These are phyloP conservation scores for Cladorhizidae sp. DNA, from an alignment of 37 sponge, comb jelly and placozoan genomes.

Conservation along the genomic window DNA sequence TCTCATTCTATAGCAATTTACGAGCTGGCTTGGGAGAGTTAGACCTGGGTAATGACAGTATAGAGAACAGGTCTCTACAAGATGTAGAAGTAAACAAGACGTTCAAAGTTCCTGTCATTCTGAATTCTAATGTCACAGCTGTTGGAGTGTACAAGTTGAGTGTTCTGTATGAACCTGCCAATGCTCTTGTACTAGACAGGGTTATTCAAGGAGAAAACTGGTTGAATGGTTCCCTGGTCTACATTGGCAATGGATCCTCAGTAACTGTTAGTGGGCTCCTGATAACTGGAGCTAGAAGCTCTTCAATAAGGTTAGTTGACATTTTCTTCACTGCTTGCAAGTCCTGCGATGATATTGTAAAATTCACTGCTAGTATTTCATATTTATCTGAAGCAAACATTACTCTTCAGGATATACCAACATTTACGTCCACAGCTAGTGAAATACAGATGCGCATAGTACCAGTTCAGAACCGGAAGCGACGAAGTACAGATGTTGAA, in stretches of 20 bases:
- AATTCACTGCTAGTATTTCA: slow-evolving; percentile 14
- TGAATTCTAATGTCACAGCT: slow-evolving; percentile 11
- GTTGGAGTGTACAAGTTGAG: slow-evolving; percentile 55
- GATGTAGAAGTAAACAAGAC: neutral
- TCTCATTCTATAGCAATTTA: slow-evolving; percentile 21
- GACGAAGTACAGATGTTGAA: neutral
- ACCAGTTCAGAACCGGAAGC: neutral
- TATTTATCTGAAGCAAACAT: slow-evolving; percentile 27
- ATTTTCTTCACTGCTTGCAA: slow-evolving; percentile 24
- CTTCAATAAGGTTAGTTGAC: slow-evolving; percentile 17
- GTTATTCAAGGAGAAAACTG: slow-evolving; percentile 34
- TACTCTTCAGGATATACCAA: neutral
- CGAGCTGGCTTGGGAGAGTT: slow-evolving; percentile 26
- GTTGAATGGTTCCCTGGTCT: slow-evolving; percentile 39
- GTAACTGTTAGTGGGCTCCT: slow-evolving; percentile 60
- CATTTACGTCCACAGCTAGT: slow-evolving; percentile 8
- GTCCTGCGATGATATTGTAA: neutral
- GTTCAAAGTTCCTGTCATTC: slow-evolving; percentile 33
- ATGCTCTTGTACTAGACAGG: slow-evolving; percentile 4
- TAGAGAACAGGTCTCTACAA: slow-evolving; percentile 5
- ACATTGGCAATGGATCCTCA: neutral
- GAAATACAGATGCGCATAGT: slow-evolving; percentile 2
- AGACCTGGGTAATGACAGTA: slow-evolving; percentile 36
- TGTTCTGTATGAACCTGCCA: slow-evolving; percentile 5
- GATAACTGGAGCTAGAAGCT: slow-evolving; percentile 35